Base-by-base conservation (phyloP, 2,888 invertebrate genomes). In the Asteroscopus sphinx region DNA sequence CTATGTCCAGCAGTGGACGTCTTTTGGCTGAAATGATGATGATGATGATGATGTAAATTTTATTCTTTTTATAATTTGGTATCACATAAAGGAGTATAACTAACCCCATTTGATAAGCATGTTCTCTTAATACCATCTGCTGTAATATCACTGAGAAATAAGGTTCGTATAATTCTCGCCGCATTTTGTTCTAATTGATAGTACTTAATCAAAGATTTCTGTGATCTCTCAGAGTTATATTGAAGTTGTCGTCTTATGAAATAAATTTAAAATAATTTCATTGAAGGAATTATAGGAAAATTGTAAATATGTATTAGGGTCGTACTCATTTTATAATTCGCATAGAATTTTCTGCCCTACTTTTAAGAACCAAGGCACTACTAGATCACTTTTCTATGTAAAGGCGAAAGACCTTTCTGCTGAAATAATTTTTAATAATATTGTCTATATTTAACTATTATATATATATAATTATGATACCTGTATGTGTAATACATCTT, bases 161-260 rank as follows among this genome's bases (percentile, higher is more conserved):
- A 60, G 53, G 40, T 45, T 39, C 13, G 3, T 12, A 12, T 12
- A 40, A 41, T 48, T 48, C 15, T 15, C 52, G 32, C 53, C 30
- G 15, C 44, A 63, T 45, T 65, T 65, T 36, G 16, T 15, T 54
- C 11, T 60, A 54, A 61, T 65, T 61, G 54, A 59, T 65, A 32
- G 40, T 46, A 42, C 45, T 42, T 58, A 35, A 59, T 66, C 42
- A 65, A 66, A 48, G 32, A 36, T 9, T 48, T 45, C 36, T 64
- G 51, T 37, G 59, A 66, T 58, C 41, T 42, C 59, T 65, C 45
- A 33, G 59, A 41, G 40, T 36, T 13, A 46, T 46, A 46, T 49
- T 51, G 21, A 37, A 58, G 21, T 40, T 15, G 48, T 30, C 17
- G 15, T 37, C 35, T 30, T 8, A 1, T 9, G 49, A 37, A 54